These are phyloP conservation scores for Myiozetetes cayanensis DNA, from an alignment of 2,113 vertebrate species.

Conservation along the genomic window DNA sequence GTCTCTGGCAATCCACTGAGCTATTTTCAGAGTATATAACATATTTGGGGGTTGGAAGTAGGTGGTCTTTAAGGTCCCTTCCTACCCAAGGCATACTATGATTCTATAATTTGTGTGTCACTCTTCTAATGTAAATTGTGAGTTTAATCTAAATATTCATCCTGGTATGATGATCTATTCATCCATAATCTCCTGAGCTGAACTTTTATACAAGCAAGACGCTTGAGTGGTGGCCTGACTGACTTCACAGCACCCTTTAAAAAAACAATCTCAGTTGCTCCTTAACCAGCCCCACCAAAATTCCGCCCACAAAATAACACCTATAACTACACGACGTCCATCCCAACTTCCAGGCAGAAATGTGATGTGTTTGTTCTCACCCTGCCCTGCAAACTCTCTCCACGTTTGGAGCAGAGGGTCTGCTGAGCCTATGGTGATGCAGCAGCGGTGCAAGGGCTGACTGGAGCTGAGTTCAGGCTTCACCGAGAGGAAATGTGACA, in stretches of 20 bases:
- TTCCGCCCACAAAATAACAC: neutral
- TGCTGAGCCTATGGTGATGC: neutral
- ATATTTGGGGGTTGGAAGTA: neutral
- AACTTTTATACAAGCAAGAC: neutral
- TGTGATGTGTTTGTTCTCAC: neutral
- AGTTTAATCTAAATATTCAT: neutral
- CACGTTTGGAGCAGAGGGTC: neutral
- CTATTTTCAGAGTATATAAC: neutral
- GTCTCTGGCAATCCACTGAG: neutral
- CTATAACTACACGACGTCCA: neutral
- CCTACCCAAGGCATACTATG: neutral
- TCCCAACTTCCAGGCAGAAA: neutral
- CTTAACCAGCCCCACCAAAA: neutral
- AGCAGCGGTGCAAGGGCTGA: neutral
- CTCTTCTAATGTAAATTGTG: neutral
- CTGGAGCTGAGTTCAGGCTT: neutral
- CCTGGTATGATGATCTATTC: neutral
- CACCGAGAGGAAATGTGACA: neutral
- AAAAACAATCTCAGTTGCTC: neutral
- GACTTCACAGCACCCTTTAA: neutral
- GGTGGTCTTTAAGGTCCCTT: neutral
- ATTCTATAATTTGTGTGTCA: neutral
- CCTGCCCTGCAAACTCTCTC: neutral
- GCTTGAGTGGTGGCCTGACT: neutral
- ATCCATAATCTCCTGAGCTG: neutral